These are phyloP conservation scores for Tetrapedia diversipes DNA, from an alignment of 2,888 invertebrate species.

Conservation along the genomic window DNA sequence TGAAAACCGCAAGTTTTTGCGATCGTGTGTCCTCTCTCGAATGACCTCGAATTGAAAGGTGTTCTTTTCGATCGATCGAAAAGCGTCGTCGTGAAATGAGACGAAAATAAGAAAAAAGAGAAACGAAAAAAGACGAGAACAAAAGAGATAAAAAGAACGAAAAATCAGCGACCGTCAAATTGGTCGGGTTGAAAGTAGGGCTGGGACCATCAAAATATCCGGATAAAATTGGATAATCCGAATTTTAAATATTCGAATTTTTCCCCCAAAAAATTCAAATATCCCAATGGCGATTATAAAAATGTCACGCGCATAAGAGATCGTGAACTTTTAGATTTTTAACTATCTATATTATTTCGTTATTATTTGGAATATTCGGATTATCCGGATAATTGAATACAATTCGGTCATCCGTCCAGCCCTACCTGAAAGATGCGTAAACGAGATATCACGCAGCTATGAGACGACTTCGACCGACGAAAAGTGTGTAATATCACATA, in stretches of 20 bases:
- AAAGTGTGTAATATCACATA: not conserved
- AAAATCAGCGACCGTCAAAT: not conserved
- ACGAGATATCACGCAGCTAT: conserved; percentile 28
- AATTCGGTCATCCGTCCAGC: too few species aligned
- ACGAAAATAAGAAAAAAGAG: not conserved
- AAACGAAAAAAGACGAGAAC: not conserved
- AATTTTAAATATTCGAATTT: too few species aligned
- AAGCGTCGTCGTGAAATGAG: not conserved
- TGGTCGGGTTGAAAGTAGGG: not conserved
- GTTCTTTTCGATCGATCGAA: not conserved
- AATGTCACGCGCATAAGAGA: too few species aligned
- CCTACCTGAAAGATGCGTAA: conserved; percentile 17
- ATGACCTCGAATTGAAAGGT: conserved; percentile 13
- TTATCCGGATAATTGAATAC: too few species aligned
- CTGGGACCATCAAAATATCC: too few species aligned
- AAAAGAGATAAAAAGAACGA: not conserved
- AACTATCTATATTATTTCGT: too few species aligned
- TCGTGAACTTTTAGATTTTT: too few species aligned
- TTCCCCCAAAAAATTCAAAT: too few species aligned
- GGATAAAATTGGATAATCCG: too few species aligned
- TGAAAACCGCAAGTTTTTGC: conserved; percentile 4
- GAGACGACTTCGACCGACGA: conserved; percentile 27
- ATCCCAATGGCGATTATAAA: too few species aligned
- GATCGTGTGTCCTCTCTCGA: conserved; percentile 22
- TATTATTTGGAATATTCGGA: too few species aligned